These are phyloP conservation scores for Drosophila fulvimacula DNA, from an alignment of 2,888 invertebrate genomes.

Conservation along the genomic window DNA sequence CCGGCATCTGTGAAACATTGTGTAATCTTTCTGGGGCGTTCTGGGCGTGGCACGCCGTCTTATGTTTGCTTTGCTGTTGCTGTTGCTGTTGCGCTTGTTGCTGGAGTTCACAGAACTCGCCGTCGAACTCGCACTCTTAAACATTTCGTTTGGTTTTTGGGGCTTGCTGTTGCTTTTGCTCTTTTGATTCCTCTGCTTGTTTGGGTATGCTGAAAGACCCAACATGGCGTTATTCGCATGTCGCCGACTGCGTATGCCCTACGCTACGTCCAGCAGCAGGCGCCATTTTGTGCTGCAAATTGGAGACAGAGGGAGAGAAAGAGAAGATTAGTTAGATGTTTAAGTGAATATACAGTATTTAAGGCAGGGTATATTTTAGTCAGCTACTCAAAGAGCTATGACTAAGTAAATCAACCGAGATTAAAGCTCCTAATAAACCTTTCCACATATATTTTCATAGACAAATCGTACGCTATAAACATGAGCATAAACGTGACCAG, in stretches of 20 bases:
- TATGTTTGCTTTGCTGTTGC: conserved; percentile 18
- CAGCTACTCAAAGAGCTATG: neutral
- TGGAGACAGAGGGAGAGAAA: neutral
- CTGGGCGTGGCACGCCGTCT: conserved; percentile 40
- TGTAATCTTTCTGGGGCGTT: conserved; percentile 62
- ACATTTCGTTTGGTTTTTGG: conserved; percentile 44
- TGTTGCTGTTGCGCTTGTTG: conserved; percentile 21
- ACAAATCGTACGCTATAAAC: conserved; percentile 50
- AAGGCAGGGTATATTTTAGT: neutral
- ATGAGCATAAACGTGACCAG: conserved; percentile 38
- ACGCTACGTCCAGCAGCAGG: conserved; percentile 47
- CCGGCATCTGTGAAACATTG: conserved; percentile 75
- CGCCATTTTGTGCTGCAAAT: conserved; percentile 58
- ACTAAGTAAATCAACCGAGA: neutral
- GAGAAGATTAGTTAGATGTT: neutral
- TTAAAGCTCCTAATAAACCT: neutral
- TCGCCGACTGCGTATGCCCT: conserved; percentile 51
- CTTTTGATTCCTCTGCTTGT: conserved; percentile 10
- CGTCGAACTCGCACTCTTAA: conserved; percentile 27
- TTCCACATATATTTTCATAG: neutral
- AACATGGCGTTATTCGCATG: conserved; percentile 57
- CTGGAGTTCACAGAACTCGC: conserved; percentile 43
- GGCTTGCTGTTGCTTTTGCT: conserved; percentile 12
- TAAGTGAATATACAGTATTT: neutral
- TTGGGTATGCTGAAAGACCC: conserved; percentile 41